Percentiles rank a stretch among this genome's conserved stretches.
These are phyloP conservation scores for Parnassius apollo DNA, from an alignment of 2,888 invertebrate genomes.

Conservation along the genomic window DNA sequence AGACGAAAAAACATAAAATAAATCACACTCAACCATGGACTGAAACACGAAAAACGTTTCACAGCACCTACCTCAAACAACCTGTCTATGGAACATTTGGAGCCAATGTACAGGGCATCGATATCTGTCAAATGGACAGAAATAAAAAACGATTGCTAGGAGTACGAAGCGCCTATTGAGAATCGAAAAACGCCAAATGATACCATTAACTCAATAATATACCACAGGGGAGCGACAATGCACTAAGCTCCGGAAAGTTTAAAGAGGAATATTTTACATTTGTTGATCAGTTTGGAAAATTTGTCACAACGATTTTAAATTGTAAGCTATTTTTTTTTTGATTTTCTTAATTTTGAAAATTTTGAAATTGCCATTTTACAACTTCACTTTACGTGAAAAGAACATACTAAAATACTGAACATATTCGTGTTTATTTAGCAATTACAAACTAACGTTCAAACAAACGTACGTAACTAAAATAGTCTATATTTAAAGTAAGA, in stretches of 20 bases:
- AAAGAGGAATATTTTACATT: slow-evolving; percentile 35
- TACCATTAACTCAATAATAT: slow-evolving; percentile 72
- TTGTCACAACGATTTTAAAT: neutral
- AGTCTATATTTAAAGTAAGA: no score
- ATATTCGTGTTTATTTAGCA: no score
- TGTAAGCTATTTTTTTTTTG: no score
- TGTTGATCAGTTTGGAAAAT: slow-evolving; percentile 2
- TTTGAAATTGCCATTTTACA: no score
- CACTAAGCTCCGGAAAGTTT: slow-evolving; percentile 45
- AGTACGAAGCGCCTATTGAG: slow-evolving; percentile 45
- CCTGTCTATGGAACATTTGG: slow-evolving; percentile 34
- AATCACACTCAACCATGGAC: slow-evolving; percentile 52
- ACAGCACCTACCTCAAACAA: slow-evolving; percentile 43
- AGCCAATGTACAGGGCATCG: slow-evolving; percentile 45
- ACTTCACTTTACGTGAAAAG: no score
- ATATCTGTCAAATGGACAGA: slow-evolving; percentile 63
- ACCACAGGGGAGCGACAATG: slow-evolving; percentile 59
- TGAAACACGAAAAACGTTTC: slow-evolving; percentile 68
- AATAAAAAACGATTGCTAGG: slow-evolving; percentile 48
- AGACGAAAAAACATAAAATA: slow-evolving; percentile 46
- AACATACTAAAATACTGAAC: no score
- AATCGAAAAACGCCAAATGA: slow-evolving; percentile 66
- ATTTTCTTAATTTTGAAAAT: no score
- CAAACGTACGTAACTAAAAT: no score
- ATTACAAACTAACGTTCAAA: no score